These are phyloP conservation scores for Darevskia nairensis DNA, from an alignment of 2,797 vertebrate species.

Conservation along the genomic window DNA sequence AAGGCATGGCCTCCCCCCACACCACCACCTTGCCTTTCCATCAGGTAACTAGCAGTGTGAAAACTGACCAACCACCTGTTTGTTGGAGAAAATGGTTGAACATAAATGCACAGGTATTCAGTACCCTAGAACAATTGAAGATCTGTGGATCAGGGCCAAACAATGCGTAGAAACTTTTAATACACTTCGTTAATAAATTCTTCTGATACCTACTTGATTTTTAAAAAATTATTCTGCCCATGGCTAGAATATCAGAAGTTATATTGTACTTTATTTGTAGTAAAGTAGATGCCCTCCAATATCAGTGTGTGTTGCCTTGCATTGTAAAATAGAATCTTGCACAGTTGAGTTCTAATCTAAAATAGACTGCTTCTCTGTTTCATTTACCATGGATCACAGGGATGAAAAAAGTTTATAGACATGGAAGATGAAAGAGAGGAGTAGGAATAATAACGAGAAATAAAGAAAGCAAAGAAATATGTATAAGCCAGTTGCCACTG, in stretches of 20 bases:
- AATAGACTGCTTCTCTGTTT: slow-evolving; percentile 30
- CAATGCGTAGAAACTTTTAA: background rate
- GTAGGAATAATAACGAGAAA: slow-evolving; percentile 22
- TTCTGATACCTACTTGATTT: background rate
- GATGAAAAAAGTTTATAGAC: slow-evolving; percentile 26
- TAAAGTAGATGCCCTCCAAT: background rate
- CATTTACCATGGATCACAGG: slow-evolving; percentile 13
- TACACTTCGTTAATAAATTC: background rate
- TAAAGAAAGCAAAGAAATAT: slow-evolving; percentile 14
- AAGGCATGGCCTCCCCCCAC: background rate
- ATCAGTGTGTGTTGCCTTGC: background rate
- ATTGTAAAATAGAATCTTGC: slow-evolving; percentile 21
- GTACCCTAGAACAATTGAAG: background rate
- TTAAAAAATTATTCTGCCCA: background rate
- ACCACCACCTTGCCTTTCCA: background rate
- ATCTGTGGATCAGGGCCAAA: background rate
- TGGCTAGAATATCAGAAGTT: background rate
- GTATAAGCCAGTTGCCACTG: slow-evolving; percentile 19
- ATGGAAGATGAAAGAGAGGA: slow-evolving; percentile 16
- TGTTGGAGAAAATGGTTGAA: background rate
- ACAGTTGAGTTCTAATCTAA: slow-evolving; percentile 14
- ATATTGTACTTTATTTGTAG: background rate
- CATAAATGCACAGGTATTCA: background rate
- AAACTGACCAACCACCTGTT: background rate
- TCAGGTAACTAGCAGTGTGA: background rate